Evolutionary conservation across 2,888 invertebrate genomes (phyloP), one percentile per base, ranked within the genome.

Genomic region (Cordilura impudica): DNA sequence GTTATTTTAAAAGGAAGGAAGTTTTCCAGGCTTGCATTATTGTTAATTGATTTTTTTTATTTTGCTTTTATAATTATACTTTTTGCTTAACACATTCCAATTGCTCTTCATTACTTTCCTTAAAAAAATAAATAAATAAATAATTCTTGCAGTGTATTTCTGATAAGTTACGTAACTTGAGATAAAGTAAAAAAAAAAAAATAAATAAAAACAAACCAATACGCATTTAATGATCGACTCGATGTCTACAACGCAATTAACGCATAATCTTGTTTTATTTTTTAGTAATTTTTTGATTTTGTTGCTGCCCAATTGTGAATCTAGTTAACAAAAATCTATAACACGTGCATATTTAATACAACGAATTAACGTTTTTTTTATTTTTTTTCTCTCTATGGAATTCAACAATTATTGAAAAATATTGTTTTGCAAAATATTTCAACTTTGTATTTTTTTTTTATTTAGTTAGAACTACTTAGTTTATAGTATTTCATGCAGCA

Each of bases 181-280:
- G 6, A 26, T 26, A 39, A 39, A 39, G 5, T 39, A 4, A 39
- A 39, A 39, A 39, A n/a, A 12, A n/a, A 12, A 39, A 35, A 35
- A n/a, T 31, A 12, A n/a, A 39, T 12, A n/a, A 39, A 2, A 31
- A 31, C 4, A 35, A n/a, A 12, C n/a, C 35, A 39, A 39, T 39
- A 26, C 39, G 29, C 45, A 63, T 61, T 76, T 71, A 60, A 45
- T 54, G 45, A 72, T 63, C 39, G 69, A 63, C 74, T 66, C 51
- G 63, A 63, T 75, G 75, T 69, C 65, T 58, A 39, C 47, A 45
- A 66, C 72, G 78, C 78, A 78, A 75, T 70, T 69, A 61, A 75
- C 75, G 75, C 79, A 75, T 61, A 71, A 71, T 63, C 19, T 21
- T 26, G 14, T 29, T 19, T 35, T 29, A 10, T 12, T 60, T 54